Evolutionary conservation across 2,888 invertebrate genomes (phyloP).

Genomic region (Ametastegia equiseti): DNA sequence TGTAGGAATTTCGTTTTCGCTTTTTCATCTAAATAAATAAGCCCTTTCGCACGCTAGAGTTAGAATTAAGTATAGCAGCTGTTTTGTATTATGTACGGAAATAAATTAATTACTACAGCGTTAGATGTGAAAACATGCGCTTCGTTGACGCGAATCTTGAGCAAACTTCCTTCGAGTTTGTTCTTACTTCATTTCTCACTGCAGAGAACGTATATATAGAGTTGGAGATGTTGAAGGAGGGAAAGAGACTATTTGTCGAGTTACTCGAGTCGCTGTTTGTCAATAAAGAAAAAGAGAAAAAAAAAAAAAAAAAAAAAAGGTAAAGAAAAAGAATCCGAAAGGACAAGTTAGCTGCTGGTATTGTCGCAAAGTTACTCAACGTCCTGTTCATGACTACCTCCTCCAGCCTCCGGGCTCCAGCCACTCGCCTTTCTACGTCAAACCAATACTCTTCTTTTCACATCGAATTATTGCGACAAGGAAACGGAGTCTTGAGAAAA

Average conservation of each 20-base stretch:
- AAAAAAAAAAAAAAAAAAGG: not conserved
- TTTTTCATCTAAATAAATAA: not conserved
- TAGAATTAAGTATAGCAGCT: not conserved
- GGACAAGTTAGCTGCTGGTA: not conserved
- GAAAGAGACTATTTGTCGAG: constrained; percentile 5
- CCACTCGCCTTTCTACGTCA: not conserved
- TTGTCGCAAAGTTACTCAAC: not conserved
- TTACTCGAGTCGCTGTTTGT: constrained; percentile 6
- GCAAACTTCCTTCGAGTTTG: constrained; percentile 8
- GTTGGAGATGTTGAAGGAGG: not conserved
- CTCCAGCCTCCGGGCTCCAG: no score
- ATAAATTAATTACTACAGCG: constrained; percentile 14
- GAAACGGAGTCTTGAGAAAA: no score
- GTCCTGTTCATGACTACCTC: not conserved
- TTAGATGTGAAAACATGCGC: not conserved
- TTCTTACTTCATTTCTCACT: not conserved
- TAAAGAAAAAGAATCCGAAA: not conserved
- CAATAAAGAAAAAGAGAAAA: not conserved
- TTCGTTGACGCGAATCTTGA: constrained; percentile 26
- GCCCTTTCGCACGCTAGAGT: not conserved
- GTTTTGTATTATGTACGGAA: not conserved
- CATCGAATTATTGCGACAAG: no score
- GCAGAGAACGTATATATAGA: not conserved
- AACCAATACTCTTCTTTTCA: not conserved
- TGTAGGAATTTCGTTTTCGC: no score